Base-by-base conservation (phyloP, 2,797 vertebrate species). In the Sebastiscus albofasciatus region DNA sequence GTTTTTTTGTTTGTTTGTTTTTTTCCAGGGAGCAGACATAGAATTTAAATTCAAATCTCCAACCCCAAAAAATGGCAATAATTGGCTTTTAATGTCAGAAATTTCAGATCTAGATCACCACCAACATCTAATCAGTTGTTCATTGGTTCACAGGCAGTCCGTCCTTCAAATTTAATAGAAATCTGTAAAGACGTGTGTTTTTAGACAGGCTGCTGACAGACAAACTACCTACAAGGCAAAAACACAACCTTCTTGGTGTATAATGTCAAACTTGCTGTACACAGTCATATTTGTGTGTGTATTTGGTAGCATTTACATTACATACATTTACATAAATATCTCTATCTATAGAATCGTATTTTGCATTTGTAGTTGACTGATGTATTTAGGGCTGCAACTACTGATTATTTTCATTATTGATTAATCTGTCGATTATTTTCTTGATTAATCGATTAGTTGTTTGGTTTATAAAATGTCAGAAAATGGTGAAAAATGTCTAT, bases 1-100 rank as follows among this genome's bases (percentile, higher is more conserved):
- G 16, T 81, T 73, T 58, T 58, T 22, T 56, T 56, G 54, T 58
- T 58, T 36, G 29, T 29, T 42, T 58, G 24, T 31, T 36, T 61
- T 58, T 36, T 79, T 67, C 18, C n/a, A 65, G 31, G 22, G n/a
- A 80, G 64, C 67, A 61, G 36, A 77, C 39, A 54, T 24, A 14
- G 1, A 36, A 68, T 79, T 72, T 58, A 56, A 70, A 79, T 65
- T 46, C 1, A 65, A 75, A 20, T 70, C 33, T 55, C 3, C 3
- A 56, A 13, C 46, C 56, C 49, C 52, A 59, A 36, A 52, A n/a
- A 52, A 58, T 52, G 26, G 2, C 20, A 31, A 3, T 11, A 27
- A 60, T 54, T 11, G 10, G 8, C 22, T 61, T 74, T 78, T 27
- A 64, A 64, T 46, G 20, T 26, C 18, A 72, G 14, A 24, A 54